Evolutionary conservation across 2,888 invertebrate genomes (phyloP).

Genomic region (Chymomyza fuscimana): DNA sequence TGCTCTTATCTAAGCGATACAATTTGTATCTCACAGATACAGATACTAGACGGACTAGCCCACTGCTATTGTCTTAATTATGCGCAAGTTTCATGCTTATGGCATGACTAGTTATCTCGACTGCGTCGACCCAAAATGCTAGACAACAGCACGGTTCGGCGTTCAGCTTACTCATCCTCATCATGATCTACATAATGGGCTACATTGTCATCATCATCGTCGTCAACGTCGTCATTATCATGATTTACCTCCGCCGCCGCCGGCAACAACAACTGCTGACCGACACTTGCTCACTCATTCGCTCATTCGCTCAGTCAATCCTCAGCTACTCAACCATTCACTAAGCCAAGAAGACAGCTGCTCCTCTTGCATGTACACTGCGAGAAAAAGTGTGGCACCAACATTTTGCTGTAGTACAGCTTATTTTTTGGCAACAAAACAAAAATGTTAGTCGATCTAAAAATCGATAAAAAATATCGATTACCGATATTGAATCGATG

Average conservation of each 20-base stretch:
- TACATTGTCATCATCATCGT: neutral
- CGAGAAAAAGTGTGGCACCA: neutral
- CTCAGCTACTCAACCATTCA: neutral
- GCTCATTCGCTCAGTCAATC: neutral
- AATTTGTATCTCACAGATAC: constrained; percentile 9
- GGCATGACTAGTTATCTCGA: constrained; percentile 51
- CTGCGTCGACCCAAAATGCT: constrained; percentile 2
- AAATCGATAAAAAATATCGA: too few relatives aligned
- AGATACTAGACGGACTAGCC: constrained; percentile 29
- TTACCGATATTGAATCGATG: too few relatives aligned
- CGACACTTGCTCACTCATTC: neutral
- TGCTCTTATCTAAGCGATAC: constrained; percentile 29
- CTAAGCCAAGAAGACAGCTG: neutral
- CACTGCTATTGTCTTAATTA: constrained; percentile 66
- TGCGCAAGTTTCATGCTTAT: constrained; percentile 46
- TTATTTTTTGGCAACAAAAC: too few relatives aligned
- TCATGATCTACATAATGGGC: neutral
- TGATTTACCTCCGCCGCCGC: neutral
- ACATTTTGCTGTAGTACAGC: too few relatives aligned
- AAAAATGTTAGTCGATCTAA: too few relatives aligned
- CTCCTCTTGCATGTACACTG: neutral
- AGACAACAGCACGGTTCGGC: neutral
- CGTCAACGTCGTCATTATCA: neutral
- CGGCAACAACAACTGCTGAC: too few relatives aligned
- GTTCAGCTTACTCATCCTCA: neutral